Evolutionary conservation across 2,888 invertebrate species (phyloP).

Genomic region (Automeris io): DNA sequence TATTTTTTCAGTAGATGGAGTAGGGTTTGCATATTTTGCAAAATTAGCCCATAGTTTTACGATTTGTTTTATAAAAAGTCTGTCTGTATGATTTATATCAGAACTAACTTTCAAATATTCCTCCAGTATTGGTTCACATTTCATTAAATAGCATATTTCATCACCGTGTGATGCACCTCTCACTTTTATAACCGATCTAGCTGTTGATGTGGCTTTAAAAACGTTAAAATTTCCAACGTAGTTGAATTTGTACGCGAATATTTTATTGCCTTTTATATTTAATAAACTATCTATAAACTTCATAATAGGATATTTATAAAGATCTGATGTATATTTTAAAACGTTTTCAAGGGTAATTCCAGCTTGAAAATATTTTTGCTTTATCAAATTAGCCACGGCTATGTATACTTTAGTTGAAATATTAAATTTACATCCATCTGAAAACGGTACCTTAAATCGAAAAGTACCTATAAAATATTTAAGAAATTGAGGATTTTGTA

Average conservation of each 20-base stretch:
- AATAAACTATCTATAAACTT: constrained; percentile 50
- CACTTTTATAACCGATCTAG: constrained; percentile 30
- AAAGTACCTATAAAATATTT: constrained; percentile 43
- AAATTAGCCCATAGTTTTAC: constrained; percentile 69
- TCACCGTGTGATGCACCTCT: constrained; percentile 68
- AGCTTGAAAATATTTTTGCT: constrained; percentile 44
- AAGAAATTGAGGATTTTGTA: constrained; percentile 48
- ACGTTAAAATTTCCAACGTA: constrained; percentile 58
- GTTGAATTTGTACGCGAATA: constrained; percentile 67
- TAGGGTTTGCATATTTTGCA: constrained; percentile 59
- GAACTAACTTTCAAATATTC: constrained; percentile 38
- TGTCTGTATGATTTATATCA: constrained; percentile 38
- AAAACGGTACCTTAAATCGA: constrained; percentile 61
- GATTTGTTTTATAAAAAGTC: constrained; percentile 49
- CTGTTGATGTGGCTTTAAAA: constrained; percentile 45
- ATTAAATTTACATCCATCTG: constrained; percentile 43
- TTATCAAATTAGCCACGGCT: constrained; percentile 41
- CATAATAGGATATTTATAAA: constrained; percentile 58
- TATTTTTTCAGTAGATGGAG: constrained; percentile 25
- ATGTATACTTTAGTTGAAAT: constrained; percentile 38
- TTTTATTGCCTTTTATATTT: constrained; percentile 24
- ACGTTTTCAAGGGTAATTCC: constrained; percentile 44
- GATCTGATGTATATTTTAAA: constrained; percentile 59
- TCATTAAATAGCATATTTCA: constrained; percentile 66
- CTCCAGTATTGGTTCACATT: constrained; percentile 60